Conservation (phyloP, 2,113 vertebrate species). For the Mohoua ochrocephala region DNA sequence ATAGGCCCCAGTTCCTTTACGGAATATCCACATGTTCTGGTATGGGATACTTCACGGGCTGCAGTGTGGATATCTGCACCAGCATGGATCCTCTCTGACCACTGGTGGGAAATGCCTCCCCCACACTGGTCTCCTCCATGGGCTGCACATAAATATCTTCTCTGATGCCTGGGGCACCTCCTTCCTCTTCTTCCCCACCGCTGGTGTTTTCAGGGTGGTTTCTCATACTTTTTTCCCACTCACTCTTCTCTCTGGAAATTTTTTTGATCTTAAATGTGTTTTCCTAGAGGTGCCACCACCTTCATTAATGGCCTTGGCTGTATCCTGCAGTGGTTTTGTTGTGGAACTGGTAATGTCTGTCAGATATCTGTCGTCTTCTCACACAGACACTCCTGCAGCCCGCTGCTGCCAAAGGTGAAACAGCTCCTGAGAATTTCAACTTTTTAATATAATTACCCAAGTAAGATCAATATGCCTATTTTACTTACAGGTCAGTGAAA, state of each 20-base stretch:
- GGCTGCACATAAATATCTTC: background rate
- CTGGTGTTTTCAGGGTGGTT: background rate
- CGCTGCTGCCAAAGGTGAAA: background rate
- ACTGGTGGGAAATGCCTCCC: background rate
- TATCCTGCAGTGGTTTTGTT: background rate
- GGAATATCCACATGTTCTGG: background rate
- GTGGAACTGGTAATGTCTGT: background rate
- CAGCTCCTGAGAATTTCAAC: background rate
- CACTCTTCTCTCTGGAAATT: background rate
- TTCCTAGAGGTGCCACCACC: background rate
- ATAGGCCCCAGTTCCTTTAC: background rate
- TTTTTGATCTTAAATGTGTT: background rate
- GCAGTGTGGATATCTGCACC: background rate
- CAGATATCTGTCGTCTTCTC: background rate
- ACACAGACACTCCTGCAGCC: background rate
- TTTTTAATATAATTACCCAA: background rate
- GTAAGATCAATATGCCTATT: background rate
- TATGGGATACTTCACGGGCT: background rate
- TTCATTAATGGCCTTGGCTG: background rate
- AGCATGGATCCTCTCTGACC: rapidly evolving
- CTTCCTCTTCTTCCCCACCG: rapidly evolving
- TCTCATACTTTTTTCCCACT: rapidly evolving
- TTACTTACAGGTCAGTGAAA: background rate
- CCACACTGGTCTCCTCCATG: background rate
- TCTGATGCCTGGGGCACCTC: background rate